Base-by-base conservation (phyloP, 2,888 invertebrate species). In the Harpalus rufipes region DNA sequence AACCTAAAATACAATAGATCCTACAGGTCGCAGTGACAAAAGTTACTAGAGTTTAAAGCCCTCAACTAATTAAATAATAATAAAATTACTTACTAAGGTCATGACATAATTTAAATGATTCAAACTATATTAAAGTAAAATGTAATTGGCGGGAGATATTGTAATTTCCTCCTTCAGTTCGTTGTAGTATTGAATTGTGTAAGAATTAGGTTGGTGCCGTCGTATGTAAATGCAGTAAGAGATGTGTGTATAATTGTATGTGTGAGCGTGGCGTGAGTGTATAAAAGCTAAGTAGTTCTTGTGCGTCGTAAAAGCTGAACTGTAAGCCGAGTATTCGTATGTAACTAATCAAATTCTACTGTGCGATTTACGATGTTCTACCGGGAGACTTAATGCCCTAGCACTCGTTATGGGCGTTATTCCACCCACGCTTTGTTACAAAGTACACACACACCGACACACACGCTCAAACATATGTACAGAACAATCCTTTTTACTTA, bases 281-380 rank as follows among this genome's bases (percentile, higher is more conserved):
- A 51, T 51, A 51, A 51, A 51, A 51, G 44, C 44, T 51, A 51
- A 51, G 44, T 51, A 51, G 10, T 32, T 32, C 32, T 32, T 51
- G 44, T 51, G 44, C 44, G 44, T 51, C 44, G 44, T 51, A 51
- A 51, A 51, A 51, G 44, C 44, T 32, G 32, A 32, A 32, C 44
- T 51, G 10, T 32, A 32, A 32, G 44, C 44, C 44, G 44, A 51
- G 44, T 51, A 51, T 51, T 51, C 44, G 44, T 51, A 51, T 68
- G 81, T 51, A 21, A 18, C 81, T 81, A 81, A 81, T 81, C 81
- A 81, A 81, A 81, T 81, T 81, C 25, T 21, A 16, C 41, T 68
- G 44, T 65, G 63, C 81, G 65, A 41, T 81, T 81, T 80, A 59
- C 80, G 56, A 39, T 61, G n/a, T n/a, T 21, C 72, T 68, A 10